Evolutionary conservation across 2,797 vertebrate species (phyloP), one percentile per base, ranked within the genome.

Genomic region (Phoeniculus purpureus): DNA sequence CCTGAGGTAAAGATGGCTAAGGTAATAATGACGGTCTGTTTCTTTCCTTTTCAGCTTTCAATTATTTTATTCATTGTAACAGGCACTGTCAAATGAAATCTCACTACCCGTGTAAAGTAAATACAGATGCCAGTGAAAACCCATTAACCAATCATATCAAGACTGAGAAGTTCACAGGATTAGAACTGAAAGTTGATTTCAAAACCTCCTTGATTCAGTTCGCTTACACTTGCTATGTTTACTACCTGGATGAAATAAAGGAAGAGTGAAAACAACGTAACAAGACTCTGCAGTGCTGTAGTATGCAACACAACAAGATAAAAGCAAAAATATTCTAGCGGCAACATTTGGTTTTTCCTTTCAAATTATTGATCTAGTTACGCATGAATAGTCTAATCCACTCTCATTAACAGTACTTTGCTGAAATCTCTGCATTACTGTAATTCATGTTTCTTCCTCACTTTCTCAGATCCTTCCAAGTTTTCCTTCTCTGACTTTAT

Each of bases 1-100:
- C 97, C 99, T 99, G 87, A 83, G 87, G 72, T 31, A 93, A 95
- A 96, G 82, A 88, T 0, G 90, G 15, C 5, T 34, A 25, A 45
- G 20, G 85, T 81, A 48, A 90, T 52, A 56, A 37, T 0, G 9
- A 71, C 40, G 29, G 11, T 71, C 54, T 47, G 27, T 5, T 86
- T 87, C 19, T 27, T 70, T 71, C 9, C 14, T 83, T 71, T 75
- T 54, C 37, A 43, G 21, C 4, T 43, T 78, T 59, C 55, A 31
- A 4, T 72, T 73, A 54, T 47, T 84, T 90, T 50, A 65, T 74
- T 40, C 37, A 70, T 60, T 60, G 26, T 45, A 92, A 80, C 40
- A 81, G 32, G 48, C 19, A 70, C 6, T 60, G 40, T 20, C 52
- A 76, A 71, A 71, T 45, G 31, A 85, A 89, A 81, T 34, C 51